These are phyloP conservation scores for Meganola albula DNA, from an alignment of 2,888 invertebrate genomes.

Conservation along the genomic window DNA sequence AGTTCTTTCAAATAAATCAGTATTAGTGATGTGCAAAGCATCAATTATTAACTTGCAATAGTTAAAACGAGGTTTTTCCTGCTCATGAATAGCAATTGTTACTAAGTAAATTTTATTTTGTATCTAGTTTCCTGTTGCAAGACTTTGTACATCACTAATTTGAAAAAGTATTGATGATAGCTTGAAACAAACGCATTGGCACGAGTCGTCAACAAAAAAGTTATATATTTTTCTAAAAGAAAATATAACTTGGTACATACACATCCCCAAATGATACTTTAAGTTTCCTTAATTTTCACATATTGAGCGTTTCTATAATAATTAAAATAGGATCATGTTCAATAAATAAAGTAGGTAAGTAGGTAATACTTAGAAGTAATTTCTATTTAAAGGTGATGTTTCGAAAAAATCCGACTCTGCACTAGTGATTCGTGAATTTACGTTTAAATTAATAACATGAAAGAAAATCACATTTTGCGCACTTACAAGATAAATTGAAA, in stretches of 20 bases:
- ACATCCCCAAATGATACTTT: conserved; percentile 16
- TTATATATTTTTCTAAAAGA: conserved; percentile 23
- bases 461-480: too few species aligned
- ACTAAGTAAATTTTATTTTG: conserved; percentile 10
- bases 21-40: conserved; percentile 30
- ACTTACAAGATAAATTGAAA: too few species aligned
- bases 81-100: too few species aligned
- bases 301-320: conserved; percentile 38
- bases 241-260: too few species aligned
- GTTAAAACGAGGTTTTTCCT: too few species aligned
- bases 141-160: conserved; percentile 32
- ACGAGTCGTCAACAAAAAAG: conserved; percentile 37
- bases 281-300: conserved; percentile 28
- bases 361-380: conserved; percentile 34
- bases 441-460: too few species aligned
- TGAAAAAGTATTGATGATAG: conserved; percentile 36
- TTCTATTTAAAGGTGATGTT: conserved; percentile 13
- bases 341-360: conserved; percentile 33
- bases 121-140: conserved; percentile 20
- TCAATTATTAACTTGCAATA: conserved; percentile 11
- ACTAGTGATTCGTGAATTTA: too few species aligned
- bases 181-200: conserved; percentile 45
- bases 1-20: conserved; percentile 43
- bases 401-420: too few species aligned
- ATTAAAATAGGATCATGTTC: conserved; percentile 26